phyloP scores from a whole-genome alignment of 2,113 vertebrate genomes.

The Cheilinus undulatus region DNA sequence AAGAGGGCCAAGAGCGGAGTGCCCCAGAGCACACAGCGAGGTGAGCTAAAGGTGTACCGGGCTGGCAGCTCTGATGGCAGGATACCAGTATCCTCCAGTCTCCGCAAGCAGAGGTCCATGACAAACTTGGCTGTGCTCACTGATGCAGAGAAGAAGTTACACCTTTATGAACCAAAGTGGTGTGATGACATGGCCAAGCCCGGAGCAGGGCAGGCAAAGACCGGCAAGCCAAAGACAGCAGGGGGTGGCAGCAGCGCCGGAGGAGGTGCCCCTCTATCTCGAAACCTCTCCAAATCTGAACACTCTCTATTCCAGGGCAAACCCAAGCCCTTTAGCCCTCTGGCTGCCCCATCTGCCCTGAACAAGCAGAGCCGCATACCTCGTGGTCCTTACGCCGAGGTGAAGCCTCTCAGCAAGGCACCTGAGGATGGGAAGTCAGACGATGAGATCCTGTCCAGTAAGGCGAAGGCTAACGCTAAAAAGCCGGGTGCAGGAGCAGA shows the following conservation, averaged over 20 bases:
- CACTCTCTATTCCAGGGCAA: slow-evolving; percentile 94
- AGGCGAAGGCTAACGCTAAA: slow-evolving; percentile 86
- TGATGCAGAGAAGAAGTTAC: slow-evolving; percentile 96
- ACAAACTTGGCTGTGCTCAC: slow-evolving; percentile 96
- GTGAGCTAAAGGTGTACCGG: slow-evolving; percentile 93
- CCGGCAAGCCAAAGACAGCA: slow-evolving; percentile 76
- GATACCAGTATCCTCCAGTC: slow-evolving; percentile 87
- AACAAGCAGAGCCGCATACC: slow-evolving; percentile 95
- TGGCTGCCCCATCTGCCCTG: slow-evolving; percentile 84
- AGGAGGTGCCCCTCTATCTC: slow-evolving; percentile 87
- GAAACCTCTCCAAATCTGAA: slow-evolving; percentile 94
- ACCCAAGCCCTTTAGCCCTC: slow-evolving; percentile 87
- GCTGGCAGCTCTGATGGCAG: slow-evolving; percentile 88
- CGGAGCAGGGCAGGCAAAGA: slow-evolving; percentile 74
- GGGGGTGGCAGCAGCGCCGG: slow-evolving; percentile 72
- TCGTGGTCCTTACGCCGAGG: slow-evolving; percentile 94
- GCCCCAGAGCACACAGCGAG: slow-evolving; percentile 82
- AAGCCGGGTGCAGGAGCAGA: slow-evolving; percentile 77
- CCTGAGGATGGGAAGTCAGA: slow-evolving; percentile 92
- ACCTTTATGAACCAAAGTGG: slow-evolving; percentile 95
- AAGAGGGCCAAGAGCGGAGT: slow-evolving; percentile 88
- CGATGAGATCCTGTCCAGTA: slow-evolving; percentile 93
- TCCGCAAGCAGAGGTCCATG: slow-evolving; percentile 95
- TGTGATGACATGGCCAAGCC: slow-evolving; percentile 93
- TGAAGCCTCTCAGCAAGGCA: slow-evolving; percentile 95